A percentile compares a stretch with the other conserved stretches of the same genome.
Evolutionary conservation across 1,140 invertebrate genomes (phyloP).

Genomic region (Brachionus calyciflorus): DNA sequence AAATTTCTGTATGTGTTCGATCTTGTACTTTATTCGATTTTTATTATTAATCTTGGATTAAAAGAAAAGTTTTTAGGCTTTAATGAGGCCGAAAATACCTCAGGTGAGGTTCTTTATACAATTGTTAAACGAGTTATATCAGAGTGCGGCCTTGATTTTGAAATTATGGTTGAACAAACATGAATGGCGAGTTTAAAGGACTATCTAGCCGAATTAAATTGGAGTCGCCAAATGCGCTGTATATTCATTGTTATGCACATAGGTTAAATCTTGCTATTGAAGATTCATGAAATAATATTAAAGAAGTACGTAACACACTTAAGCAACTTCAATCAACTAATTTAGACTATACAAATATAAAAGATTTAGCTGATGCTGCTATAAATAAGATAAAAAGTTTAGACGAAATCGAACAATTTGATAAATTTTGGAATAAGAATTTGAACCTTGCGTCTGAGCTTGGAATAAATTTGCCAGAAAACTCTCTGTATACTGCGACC

Average conservation of each 20-base stretch:
- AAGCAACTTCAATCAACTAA: background rate
- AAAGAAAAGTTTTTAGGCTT: constrained; percentile 30
- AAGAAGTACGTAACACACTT: constrained; percentile 2
- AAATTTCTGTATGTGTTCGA: constrained; percentile 13
- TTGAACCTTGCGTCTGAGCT: no score
- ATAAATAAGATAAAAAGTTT: no score
- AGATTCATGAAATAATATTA: background rate
- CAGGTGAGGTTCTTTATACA: background rate
- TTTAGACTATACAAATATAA: background rate
- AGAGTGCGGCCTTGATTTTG: background rate
- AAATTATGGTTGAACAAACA: constrained; percentile 10
- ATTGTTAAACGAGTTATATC: background rate
- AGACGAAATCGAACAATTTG: no score
- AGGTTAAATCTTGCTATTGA: constrained; percentile 3
- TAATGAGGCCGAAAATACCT: background rate
- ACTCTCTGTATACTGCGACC: no score
- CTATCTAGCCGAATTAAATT: background rate
- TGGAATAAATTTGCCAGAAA: no score
- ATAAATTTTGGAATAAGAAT: no score
- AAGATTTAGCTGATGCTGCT: no score
- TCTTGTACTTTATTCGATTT: no score
- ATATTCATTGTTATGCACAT: constrained; percentile 38
- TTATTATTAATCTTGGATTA: background rate
- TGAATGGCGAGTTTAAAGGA: background rate
- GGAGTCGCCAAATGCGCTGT: background rate